Percentiles rank a stretch among this genome's conserved stretches.
These are phyloP conservation scores for Armadillidium nasatum DNA, from an alignment of 1,140 invertebrate species.

Conservation along the genomic window DNA sequence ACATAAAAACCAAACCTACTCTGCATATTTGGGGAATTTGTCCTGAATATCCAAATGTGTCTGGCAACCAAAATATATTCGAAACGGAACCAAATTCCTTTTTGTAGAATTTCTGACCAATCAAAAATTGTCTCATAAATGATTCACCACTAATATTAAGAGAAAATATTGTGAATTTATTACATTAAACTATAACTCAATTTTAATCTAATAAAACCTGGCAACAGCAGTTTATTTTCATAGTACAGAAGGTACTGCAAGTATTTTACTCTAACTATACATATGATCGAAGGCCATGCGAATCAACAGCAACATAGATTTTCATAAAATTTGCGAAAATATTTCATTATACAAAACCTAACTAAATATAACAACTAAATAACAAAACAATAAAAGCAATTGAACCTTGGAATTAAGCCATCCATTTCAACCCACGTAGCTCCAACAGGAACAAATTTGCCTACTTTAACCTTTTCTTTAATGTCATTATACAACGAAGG, in stretches of 20 bases:
- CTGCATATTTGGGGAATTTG: slow-evolving; percentile 5
- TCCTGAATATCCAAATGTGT: slow-evolving; percentile 22
- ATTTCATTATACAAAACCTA: too few relatives aligned
- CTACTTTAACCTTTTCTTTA: slow-evolving; percentile 35
- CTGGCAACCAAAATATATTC: slow-evolving; percentile 26
- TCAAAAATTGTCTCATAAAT: slow-evolving; percentile 28
- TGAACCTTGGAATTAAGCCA: slow-evolving; percentile 16
- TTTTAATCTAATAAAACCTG: not conserved
- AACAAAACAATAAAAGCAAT: not conserved
- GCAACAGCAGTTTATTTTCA: too few relatives aligned
- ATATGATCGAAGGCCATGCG: too few relatives aligned
- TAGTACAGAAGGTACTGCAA: too few relatives aligned
- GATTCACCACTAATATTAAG: slow-evolving; percentile 19
- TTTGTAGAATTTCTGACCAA: slow-evolving; percentile 28
- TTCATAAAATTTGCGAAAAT: too few relatives aligned
- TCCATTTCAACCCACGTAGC: slow-evolving; percentile 27
- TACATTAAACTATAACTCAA: not conserved
- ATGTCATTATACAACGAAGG: slow-evolving; percentile 52
- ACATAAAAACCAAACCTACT: not conserved
- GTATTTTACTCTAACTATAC: too few relatives aligned
- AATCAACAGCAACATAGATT: too few relatives aligned
- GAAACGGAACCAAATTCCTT: slow-evolving; percentile 21
- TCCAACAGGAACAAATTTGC: slow-evolving; percentile 26
- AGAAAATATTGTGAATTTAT: not conserved
- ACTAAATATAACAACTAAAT: too few relatives aligned